Evolutionary conservation across 2,113 vertebrate genomes (phyloP), one percentile per base, ranked within the genome.

Genomic region (Ceratotherium simum): DNA sequence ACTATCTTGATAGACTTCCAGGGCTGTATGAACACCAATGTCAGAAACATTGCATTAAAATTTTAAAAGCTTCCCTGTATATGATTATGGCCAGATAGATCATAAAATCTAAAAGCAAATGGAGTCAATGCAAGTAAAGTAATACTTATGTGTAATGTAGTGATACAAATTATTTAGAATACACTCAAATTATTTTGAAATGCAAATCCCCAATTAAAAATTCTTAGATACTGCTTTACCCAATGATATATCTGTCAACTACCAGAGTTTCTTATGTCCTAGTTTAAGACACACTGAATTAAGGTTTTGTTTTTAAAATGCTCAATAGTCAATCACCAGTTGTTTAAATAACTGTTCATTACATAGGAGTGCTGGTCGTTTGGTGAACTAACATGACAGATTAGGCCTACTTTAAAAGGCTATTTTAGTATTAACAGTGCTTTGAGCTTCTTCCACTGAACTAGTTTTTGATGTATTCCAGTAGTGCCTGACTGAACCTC

Each of bases 381-480:
- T 84, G 14, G 39, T 65, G 14, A 48, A 46, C 4, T 65, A 69
- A 46, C 16, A 48, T 20, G 56, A 83, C n/a, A 90, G 33, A 62
- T 39, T 56, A 62, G 46, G 51, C 27, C 62, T 46, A 27, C 8
- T 62, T 81, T 39, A 69, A 33, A 91, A 84, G 0, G 0, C 54
- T 51, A 9, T 21, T 14, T 5, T 29, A 69, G 9, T 62, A 58
- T 93, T 65, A 36, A 17, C 5, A 70, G 39, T 13, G 16, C 5
- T 89, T 72, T 84, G 31, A 76, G 16, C 4, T 93, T 7, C 12
- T 90, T 88, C 58, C 23, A 75, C 70, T 83, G 82, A 70, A 95
- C 91, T 90, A 81, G 33, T 67, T 65, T 95, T 97, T 93, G 89
- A 83, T 87, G 60, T 48, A 69, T 70, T 95, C 70, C 54, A 78